Evolutionary conservation across 2,888 invertebrate genomes (phyloP), one percentile per base, ranked within the genome.

Genomic region (Bellardia bayeri): DNA sequence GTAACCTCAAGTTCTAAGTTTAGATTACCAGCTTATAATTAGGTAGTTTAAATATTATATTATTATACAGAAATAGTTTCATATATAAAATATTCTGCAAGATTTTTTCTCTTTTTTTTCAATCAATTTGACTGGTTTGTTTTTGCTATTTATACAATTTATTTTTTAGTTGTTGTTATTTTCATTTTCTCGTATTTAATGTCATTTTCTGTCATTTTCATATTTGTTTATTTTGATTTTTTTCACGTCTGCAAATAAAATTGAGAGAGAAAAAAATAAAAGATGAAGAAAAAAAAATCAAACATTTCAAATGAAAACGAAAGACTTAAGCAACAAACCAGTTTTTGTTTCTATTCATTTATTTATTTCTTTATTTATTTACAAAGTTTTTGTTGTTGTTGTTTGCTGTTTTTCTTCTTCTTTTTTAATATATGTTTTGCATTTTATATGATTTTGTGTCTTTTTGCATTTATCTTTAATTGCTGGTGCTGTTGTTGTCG

Each of bases 291-390:
- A 40, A 56, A 69, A 58, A 30, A 45, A 33, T 58, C 3, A 71
- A 75, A 66, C 58, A 63, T 58, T 81, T 49, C 14, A 63, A 82
- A 85, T 82, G 54, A 58, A 87, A 85, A 86, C 85, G 75, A 85
- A 82, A 88, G 85, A 88, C 87, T 88, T 88, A 80, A 72, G 87
- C 85, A 88, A 88, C 75, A 85, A 88, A 88, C 87, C 79, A 49
- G 87, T 88, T 88, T 81, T 64, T n/a, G 33, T 56, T 80, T 64
- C 42, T 30, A 69, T 80, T 80, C n/a, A 82, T 75, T 75, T 75
- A 64, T 80, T 85, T 45, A 64, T 81, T 82, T 68, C 75, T 75
- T 75, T 75, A 64, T 80, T 85, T 45, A 64, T 81, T 82, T 68
- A 33, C 8, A 56, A 49, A 40, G 51, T 61, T 68, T 68, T 76